These are phyloP conservation scores for Laterallus jamaicensis DNA, from an alignment of 2,113 vertebrate species.

Conservation along the genomic window DNA sequence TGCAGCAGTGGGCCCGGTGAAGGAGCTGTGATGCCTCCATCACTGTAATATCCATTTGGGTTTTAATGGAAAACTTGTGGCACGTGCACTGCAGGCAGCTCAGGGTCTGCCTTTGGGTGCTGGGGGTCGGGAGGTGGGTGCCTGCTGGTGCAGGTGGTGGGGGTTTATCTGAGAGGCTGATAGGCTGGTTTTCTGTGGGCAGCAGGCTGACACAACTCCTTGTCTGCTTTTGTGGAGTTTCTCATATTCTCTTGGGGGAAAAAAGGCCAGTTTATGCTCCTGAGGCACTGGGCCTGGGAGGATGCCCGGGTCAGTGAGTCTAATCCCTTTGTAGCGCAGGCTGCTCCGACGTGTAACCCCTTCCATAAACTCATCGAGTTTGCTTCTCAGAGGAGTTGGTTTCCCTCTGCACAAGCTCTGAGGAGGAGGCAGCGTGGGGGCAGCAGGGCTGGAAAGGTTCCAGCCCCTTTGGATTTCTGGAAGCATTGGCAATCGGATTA, in stretches of 20 bases:
- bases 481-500: fast-evolving
- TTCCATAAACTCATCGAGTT: fast-evolving
- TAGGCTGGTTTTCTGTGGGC: not conserved
- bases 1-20: fast-evolving
- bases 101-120: not conserved
- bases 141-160: fast-evolving
- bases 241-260: fast-evolving
- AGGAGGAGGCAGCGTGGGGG: not conserved
- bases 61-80: not conserved
- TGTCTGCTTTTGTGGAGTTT: not conserved
- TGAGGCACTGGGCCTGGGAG: not conserved
- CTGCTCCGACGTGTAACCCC: not conserved
- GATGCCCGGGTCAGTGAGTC: not conserved
- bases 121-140: not conserved
- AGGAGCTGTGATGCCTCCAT: fast-evolving
- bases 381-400: not conserved
- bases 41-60: fast-evolving
- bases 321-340: not conserved
- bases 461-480: fast-evolving
- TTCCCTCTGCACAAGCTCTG: fast-evolving
- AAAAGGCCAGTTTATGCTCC: not conserved
- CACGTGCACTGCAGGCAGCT: fast-evolving
- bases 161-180: not conserved
- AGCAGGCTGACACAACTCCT: fast-evolving
- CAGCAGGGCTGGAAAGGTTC: not conserved